Evolutionary conservation across 2,797 vertebrate genomes (phyloP).

Genomic region (Coluber constrictor): DNA sequence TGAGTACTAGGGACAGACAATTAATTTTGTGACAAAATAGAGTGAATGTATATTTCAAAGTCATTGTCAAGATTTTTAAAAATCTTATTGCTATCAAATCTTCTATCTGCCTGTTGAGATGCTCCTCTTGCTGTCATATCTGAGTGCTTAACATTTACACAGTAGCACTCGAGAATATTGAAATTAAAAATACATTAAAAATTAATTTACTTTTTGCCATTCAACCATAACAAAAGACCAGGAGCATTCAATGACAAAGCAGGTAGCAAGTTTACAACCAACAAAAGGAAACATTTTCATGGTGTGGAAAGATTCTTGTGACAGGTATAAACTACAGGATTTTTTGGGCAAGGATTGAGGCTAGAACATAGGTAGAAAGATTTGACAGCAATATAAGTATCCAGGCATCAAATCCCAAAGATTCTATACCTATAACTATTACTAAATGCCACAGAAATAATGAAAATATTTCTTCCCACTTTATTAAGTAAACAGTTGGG

Average conservation of each 20-base stretch:
- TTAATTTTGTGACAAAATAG: not conserved
- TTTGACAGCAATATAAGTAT: no score
- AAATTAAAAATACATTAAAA: conserved; percentile 39
- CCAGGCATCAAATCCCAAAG: not conserved
- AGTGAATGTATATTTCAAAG: conserved; percentile 1
- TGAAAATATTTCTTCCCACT: not conserved
- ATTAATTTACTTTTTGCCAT: conserved; percentile 30
- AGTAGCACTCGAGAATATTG: conserved; percentile 25
- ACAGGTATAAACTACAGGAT: not conserved
- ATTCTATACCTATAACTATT: not conserved
- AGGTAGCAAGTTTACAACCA: not conserved
- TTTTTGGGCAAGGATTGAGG: no score
- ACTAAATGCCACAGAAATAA: not conserved
- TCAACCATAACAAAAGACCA: conserved; percentile 22
- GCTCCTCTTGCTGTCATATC: not conserved
- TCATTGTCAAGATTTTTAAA: not conserved
- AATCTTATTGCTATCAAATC: not conserved
- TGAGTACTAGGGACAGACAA: not conserved
- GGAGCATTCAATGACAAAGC: conserved; percentile 17
- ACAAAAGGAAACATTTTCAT: not conserved
- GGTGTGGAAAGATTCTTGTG: not conserved
- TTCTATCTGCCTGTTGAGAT: conserved; percentile 11
- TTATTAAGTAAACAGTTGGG: not conserved
- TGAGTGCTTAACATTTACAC: conserved; percentile 32
- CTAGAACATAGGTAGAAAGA: not conserved